Evolutionary conservation across 2,888 invertebrate genomes (phyloP), one percentile per base, ranked within the genome.

Genomic region (Hemicrepidius hirtus): DNA sequence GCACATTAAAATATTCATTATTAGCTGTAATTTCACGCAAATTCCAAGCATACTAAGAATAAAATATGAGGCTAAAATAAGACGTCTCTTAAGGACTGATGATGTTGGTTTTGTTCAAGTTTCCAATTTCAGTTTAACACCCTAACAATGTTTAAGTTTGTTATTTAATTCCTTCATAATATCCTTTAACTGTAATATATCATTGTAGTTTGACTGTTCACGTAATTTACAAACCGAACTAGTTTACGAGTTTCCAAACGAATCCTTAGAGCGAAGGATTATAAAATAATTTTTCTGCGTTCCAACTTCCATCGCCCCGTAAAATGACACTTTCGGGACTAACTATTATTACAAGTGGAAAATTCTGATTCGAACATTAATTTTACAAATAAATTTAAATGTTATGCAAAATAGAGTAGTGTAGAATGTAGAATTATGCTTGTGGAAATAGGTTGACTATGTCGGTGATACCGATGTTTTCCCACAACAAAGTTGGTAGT

Each of bases 1-100:
- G 37, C 37, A 37, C 57, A 57, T 57, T 5, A 20, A 60, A 60
- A 44, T 60, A 59, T 60, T 41, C 37, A 57, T 57, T 60, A 60
- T 60, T 28, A 60, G 60, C n/a, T 41, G 12, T 24, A 44, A 44
- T 41, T 60, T 40, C 21, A 60, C 44, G 60, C 60, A 28, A 57
- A 60, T 60, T 41, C 44, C 16, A 57, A 28, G 24, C 60, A 24
- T 24, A 16, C n/a, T 24, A 60, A 44, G 44, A 44, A 60, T 60
- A 60, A 60, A 60, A 60, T 21, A 44, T 44, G 60, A 60, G 59
- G 40, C 9, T 59, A 40, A 28, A 60, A 28, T 44, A 37, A 28
- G 60, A 44, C 24, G 44, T 37, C 57, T 57, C 57, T 28, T 57
- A 37, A 21, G 57, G 57, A 2, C 21, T 35, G 57, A 13, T 16